Percentiles rank a stretch among this genome's conserved stretches.
Evolutionary conservation across 2,888 invertebrate genomes (phyloP).

Genomic region (Coleophora deauratella): DNA sequence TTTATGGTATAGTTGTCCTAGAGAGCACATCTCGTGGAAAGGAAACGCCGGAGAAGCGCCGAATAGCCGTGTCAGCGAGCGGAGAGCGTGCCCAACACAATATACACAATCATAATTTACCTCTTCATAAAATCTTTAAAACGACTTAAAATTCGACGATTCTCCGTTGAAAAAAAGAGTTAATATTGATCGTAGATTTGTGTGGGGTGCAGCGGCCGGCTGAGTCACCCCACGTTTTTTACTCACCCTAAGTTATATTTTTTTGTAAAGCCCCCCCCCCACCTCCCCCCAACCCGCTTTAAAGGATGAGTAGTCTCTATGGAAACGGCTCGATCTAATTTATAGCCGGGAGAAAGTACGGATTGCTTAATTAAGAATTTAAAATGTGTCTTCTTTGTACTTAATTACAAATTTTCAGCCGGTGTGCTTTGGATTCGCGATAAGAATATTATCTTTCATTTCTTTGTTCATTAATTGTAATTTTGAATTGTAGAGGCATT

Average conservation of each 20-base stretch:
- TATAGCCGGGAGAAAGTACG: slow-evolving; percentile 73
- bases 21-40: slow-evolving; percentile 9
- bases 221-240: slow-evolving; percentile 76
- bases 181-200: slow-evolving; percentile 76
- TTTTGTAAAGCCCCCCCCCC: slow-evolving; percentile 65
- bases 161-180: slow-evolving; percentile 72
- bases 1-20: slow-evolving; percentile 10
- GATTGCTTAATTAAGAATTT: slow-evolving; percentile 75
- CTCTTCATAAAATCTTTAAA: slow-evolving; percentile 41
- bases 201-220: slow-evolving; percentile 75
- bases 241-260: slow-evolving; percentile 76
- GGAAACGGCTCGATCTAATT: slow-evolving; percentile 75
- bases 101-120: slow-evolving; percentile 29
- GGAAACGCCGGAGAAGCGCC: slow-evolving; percentile 1
- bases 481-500: slow-evolving; percentile 26
- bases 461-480: slow-evolving; percentile 20
- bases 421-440: slow-evolving; percentile 36
- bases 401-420: slow-evolving; percentile 65
- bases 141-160: slow-evolving; percentile 68
- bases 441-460: slow-evolving; percentile 35
- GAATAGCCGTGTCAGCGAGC: not conserved
- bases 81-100: not conserved
- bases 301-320: slow-evolving; percentile 75
- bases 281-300: slow-evolving; percentile 65
- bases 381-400: slow-evolving; percentile 69